A percentile compares a stretch with the other conserved stretches of the same genome.
These are phyloP conservation scores for Peucedramus taeniatus DNA, from an alignment of 2,113 vertebrate species.

Conservation along the genomic window DNA sequence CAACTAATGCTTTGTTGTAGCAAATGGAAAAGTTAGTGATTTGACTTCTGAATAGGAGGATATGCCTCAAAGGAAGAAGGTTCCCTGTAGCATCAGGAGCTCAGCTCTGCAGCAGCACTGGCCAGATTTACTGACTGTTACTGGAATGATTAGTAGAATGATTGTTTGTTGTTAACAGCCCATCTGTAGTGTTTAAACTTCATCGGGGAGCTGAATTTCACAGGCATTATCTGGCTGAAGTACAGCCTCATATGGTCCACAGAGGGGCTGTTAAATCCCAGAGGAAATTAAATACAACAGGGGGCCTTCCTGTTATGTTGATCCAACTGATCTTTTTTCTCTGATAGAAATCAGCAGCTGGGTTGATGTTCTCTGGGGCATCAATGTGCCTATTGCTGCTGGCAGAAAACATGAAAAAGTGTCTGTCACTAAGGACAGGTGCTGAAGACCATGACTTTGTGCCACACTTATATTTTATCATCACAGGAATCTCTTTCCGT, in stretches of 20 bases:
- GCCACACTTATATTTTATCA: background rate
- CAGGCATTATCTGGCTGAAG: conserved; percentile 45
- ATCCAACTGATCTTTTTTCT: conserved; percentile 39
- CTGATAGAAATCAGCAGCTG: conserved; percentile 39
- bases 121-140: conserved; percentile 43
- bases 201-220: conserved; percentile 44
- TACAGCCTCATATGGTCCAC: conserved; percentile 46
- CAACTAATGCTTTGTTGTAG: conserved; percentile 37
- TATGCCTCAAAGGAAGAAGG: conserved; percentile 50
- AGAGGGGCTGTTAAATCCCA: conserved; percentile 58
- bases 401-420: conserved; percentile 23
- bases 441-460: background rate
- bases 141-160: conserved; percentile 55
- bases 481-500: background rate
- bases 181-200: conserved; percentile 63
- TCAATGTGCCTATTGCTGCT: conserved; percentile 2
- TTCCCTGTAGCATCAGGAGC: conserved; percentile 27
- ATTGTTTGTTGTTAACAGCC: conserved; percentile 62
- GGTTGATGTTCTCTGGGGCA: conserved; percentile 3
- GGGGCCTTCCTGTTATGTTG: conserved; percentile 55
- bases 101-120: background rate
- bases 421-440: background rate
- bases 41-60: conserved; percentile 38
- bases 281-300: conserved; percentile 64
- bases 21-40: conserved; percentile 54